These are phyloP conservation scores for Microctenopoma lineatum DNA, from an alignment of 2,797 vertebrate species.

Conservation along the genomic window DNA sequence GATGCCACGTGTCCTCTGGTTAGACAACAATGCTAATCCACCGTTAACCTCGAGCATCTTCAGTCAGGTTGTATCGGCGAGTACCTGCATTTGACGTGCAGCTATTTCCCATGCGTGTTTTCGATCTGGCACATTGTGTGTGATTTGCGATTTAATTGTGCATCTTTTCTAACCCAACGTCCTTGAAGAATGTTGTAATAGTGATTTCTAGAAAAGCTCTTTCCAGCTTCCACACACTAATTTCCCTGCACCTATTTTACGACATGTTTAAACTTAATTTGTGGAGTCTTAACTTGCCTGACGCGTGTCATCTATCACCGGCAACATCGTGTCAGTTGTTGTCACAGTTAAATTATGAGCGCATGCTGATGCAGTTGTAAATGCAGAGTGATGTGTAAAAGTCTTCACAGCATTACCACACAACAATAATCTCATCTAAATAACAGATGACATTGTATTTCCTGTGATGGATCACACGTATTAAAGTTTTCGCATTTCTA, in stretches of 20 bases:
- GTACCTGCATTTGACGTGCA: background rate
- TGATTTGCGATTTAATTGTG: background rate
- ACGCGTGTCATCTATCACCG: slow-evolving; percentile 36
- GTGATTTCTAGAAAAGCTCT: background rate
- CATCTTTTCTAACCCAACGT: slow-evolving; percentile 2
- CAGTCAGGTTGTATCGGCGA: background rate
- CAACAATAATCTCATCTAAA: slow-evolving; percentile 25
- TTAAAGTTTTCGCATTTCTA: background rate
- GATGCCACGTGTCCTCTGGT: slow-evolving; percentile 37
- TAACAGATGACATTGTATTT: slow-evolving; percentile 33
- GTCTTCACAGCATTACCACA: slow-evolving; percentile 14
- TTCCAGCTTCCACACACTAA: background rate
- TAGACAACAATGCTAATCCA: slow-evolving; percentile 28
- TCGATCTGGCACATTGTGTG: background rate
- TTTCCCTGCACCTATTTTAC: slow-evolving; percentile 6
- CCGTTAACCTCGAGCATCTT: slow-evolving; percentile 10
- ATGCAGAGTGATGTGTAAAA: slow-evolving; percentile 25
- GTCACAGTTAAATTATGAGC: slow-evolving; percentile 17
- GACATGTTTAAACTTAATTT: slow-evolving; percentile 23
- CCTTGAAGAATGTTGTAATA: background rate
- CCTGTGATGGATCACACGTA: slow-evolving; percentile 37
- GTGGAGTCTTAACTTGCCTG: slow-evolving; percentile 4
- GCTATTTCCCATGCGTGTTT: background rate
- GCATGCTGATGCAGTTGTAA: slow-evolving; percentile 8
- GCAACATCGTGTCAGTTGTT: slow-evolving; percentile 19